Percentiles rank a stretch among this genome's conserved stretches.
Evolutionary conservation across 2,888 invertebrate genomes (phyloP).

Genomic region (Lasioglossum leucozonium): DNA sequence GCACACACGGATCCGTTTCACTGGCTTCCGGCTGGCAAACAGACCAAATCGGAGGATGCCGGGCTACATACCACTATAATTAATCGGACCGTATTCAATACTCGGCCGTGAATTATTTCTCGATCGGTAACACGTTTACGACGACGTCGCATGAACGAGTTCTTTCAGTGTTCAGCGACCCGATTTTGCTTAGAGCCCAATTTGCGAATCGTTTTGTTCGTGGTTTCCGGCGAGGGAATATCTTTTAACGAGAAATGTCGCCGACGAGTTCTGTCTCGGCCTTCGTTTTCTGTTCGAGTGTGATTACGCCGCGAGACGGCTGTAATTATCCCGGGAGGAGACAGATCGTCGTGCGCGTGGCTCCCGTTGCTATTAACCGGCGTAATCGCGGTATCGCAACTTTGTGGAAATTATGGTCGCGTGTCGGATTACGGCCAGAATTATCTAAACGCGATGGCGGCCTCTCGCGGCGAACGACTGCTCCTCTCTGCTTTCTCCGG

Average conservation of each 20-base stretch:
- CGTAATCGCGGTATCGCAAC: neutral
- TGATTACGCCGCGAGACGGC: neutral
- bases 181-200: neutral
- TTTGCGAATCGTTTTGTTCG: neutral
- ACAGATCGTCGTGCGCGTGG: neutral
- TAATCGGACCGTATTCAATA: conserved; percentile 2
- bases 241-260: neutral
- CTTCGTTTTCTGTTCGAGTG: neutral
- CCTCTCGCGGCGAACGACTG: conserved; percentile 16
- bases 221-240: neutral
- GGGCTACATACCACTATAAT: conserved; percentile 17
- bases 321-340: neutral
- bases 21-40: conserved; percentile 42
- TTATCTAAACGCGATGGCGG: conserved; percentile 10
- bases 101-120: neutral
- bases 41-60: conserved; percentile 60
- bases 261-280: neutral
- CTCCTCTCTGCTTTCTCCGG: neutral
- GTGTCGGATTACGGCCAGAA: neutral
- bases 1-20: neutral
- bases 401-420: conserved; percentile 3
- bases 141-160: neutral
- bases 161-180: neutral
- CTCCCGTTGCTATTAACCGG: neutral
- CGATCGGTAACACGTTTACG: neutral